These are phyloP conservation scores for Phytoseiulus persimilis DNA, from an alignment of 2,888 invertebrate species.

Conservation along the genomic window DNA sequence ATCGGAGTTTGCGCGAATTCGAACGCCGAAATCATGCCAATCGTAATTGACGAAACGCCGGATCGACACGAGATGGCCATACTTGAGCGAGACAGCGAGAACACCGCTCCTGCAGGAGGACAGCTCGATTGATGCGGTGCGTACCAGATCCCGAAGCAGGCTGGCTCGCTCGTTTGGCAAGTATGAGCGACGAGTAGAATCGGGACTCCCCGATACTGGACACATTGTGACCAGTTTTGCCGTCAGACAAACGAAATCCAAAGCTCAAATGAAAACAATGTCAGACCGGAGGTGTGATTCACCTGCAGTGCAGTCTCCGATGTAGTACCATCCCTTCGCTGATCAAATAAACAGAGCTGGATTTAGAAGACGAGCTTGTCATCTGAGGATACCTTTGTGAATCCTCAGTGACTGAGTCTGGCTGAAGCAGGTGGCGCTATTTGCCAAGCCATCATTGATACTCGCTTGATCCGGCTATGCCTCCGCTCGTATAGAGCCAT, in stretches of 20 bases:
- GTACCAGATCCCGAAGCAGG: too few relatives aligned
- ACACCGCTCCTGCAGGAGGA: too few relatives aligned
- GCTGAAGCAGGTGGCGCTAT: neutral
- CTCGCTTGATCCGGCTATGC: neutral
- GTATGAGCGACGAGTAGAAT: neutral
- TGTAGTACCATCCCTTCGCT: neutral
- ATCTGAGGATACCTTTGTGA: neutral
- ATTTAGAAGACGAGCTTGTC: neutral
- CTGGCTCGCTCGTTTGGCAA: neutral
- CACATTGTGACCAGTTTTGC: neutral
- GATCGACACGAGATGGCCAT: too few relatives aligned
- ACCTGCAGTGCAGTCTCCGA: neutral
- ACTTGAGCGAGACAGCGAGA: too few relatives aligned
- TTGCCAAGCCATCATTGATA: neutral
- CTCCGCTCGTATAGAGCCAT: neutral
- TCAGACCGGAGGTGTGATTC: neutral
- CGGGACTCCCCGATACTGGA: neutral
- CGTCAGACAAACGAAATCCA: neutral
- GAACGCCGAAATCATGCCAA: neutral
- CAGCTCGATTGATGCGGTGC: too few relatives aligned
- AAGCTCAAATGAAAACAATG: neutral
- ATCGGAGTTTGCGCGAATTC: neutral
- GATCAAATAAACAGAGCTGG: slow-evolving; percentile 5
- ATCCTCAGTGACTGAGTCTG: neutral
- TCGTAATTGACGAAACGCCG: neutral